Base-by-base conservation (phyloP, 1,140 invertebrate species). In the Cryptotermes secundus region DNA sequence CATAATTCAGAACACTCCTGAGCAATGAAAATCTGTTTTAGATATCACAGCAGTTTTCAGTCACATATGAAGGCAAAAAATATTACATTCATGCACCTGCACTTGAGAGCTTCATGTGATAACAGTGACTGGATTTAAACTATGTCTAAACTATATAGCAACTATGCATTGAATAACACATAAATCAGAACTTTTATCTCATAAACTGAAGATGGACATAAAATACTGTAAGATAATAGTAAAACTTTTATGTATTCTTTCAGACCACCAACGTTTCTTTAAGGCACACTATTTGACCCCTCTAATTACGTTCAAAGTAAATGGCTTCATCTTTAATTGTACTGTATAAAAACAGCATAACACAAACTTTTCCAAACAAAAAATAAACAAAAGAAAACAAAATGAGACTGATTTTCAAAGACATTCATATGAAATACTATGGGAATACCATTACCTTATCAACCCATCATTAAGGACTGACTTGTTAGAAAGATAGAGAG, bases 401-500 rank as follows among this genome's bases (percentile, higher is more conserved):
- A 49, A 49, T 83, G 4, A 65, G 31, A 83, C n/a, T 49, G n/a
- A 79, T 35, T 72, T 72, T 72, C 24, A n/a, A 72, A 72, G 26
- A 81, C 83, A 84, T 36, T 83, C 83, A 86, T 79, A 84, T 34
- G 82, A 84, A 85, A 35, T 84, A 86, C 59, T 85, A 85, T 82
- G 85, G 79, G 82, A 35, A 85, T 82, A 86, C 82, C 84, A 82
- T 86, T 86, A 86, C 85, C 85, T 86, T 86, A 84, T 81, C 35
- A 86, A 87, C 85, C 86, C 85, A 81, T 72, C 82, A 83, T 88
- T 84, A 86, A 84, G 84, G 86, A 85, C 82, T 84, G 86, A 84
- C 86, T 85, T 86, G 86, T 86, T 83, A 85, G 86, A 86, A 86
- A 86, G 84, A 85, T 79, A 86, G 84, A 86, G 86, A 86, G 83